A percentile compares a stretch with the other conserved stretches of the same genome.
Evolutionary conservation across 2,797 vertebrate species (phyloP).

Genomic region (Takifugu rubripes): DNA sequence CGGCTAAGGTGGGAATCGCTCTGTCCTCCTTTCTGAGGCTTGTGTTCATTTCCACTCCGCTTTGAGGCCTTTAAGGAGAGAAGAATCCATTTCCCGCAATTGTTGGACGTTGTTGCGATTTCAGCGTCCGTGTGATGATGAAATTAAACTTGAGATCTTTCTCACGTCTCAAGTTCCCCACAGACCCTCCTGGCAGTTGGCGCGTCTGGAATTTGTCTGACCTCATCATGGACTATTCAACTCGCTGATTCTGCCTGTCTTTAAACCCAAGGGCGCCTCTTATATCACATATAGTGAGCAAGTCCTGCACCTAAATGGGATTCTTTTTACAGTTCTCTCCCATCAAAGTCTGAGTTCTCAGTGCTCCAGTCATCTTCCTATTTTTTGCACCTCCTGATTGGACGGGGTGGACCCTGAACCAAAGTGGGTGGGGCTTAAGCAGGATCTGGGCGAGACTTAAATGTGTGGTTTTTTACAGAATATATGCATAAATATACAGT

Average conservation of each 20-base stretch:
- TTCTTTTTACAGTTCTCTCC: too few species aligned
- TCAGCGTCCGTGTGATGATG: slow-evolving; percentile 12
- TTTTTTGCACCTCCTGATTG: too few species aligned
- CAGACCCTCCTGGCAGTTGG: not conserved
- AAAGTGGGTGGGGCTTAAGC: too few species aligned
- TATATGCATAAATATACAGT: too few species aligned
- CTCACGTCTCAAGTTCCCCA: not conserved
- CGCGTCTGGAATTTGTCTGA: not conserved
- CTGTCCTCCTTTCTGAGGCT: slow-evolving; percentile 16
- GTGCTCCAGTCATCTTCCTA: too few species aligned
- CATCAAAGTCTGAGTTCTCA: too few species aligned
- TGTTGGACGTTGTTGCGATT: slow-evolving; percentile 17
- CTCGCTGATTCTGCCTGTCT: not conserved
- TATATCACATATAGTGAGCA: too few species aligned
- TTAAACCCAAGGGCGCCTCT: not conserved
- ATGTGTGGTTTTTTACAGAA: too few species aligned
- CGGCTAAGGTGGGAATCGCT: slow-evolving; percentile 17
- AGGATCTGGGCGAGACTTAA: too few species aligned
- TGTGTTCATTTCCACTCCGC: slow-evolving; percentile 15
- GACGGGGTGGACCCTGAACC: too few species aligned
- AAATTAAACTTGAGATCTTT: slow-evolving; percentile 8
- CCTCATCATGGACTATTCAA: not conserved
- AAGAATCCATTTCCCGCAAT: slow-evolving; percentile 26
- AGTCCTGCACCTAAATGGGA: too few species aligned
- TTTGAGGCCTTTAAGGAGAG: not conserved